Conservation (phyloP, 2,797 vertebrate species). For the Lacerta agilis region DNA sequence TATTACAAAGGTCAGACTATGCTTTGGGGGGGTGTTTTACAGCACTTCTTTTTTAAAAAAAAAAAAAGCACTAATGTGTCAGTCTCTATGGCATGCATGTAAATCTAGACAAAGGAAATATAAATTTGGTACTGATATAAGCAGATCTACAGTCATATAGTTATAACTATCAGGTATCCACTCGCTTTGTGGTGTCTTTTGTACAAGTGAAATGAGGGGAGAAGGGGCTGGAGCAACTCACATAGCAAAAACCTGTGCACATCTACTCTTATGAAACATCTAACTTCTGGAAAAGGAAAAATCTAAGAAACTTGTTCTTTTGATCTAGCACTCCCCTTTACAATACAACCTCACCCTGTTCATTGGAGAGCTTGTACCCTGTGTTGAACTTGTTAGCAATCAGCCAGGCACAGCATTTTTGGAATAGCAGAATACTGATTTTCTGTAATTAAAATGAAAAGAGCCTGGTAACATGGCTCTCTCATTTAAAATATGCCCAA, state of each 20-base stretch:
- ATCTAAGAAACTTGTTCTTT: constrained; percentile 49
- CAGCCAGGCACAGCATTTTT: constrained; percentile 48
- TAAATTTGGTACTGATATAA: constrained; percentile 24
- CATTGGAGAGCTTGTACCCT: constrained; percentile 30
- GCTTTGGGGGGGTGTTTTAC: constrained; percentile 36
- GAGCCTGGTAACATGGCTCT: constrained; percentile 40
- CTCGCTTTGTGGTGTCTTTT: constrained; percentile 1
- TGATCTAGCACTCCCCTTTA: constrained; percentile 23
- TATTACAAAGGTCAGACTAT: constrained; percentile 21
- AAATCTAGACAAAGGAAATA: background rate
- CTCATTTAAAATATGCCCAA: constrained; percentile 59
- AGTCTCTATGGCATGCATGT: background rate
- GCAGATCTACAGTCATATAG: background rate
- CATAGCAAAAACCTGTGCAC: background rate
- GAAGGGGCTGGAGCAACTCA: background rate
- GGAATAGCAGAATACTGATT: constrained; percentile 47
- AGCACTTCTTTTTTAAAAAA: background rate
- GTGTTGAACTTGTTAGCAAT: constrained; percentile 41
- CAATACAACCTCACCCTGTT: constrained; percentile 29
- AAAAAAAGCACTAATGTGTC: background rate
- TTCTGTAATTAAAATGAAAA: constrained; percentile 54
- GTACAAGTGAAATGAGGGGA: constrained; percentile 17
- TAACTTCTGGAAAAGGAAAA: constrained; percentile 38
- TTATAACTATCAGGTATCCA: constrained; percentile 7
- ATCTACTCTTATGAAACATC: constrained; percentile 20